Conservation (phyloP, 2,113 vertebrate species). For the Tichodroma muraria region DNA sequence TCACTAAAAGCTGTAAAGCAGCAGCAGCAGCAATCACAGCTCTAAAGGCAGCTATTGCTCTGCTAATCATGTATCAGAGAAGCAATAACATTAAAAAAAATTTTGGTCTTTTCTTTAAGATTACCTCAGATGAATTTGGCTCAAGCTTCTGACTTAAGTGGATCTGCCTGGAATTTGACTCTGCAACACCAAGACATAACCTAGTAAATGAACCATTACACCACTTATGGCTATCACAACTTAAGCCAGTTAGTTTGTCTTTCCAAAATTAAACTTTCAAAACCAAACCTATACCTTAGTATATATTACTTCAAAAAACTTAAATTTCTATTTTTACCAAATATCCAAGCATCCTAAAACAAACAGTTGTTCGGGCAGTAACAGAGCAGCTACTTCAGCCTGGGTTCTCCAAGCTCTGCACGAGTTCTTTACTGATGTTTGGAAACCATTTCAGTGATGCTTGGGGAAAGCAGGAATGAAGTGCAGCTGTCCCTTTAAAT, state of each 20-base stretch:
- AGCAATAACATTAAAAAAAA: conserved; percentile 31
- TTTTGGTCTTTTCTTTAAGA: conserved; percentile 37
- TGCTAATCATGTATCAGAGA: conserved; percentile 32
- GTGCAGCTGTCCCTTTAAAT: not conserved
- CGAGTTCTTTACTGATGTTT: not conserved
- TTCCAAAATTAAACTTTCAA: conserved; percentile 37
- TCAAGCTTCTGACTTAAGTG: conserved; percentile 71
- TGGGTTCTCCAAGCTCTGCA: not conserved
- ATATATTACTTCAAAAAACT: not conserved
- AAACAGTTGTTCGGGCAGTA: not conserved
- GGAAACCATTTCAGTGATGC: not conserved
- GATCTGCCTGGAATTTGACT: conserved; percentile 63
- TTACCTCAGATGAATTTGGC: conserved; percentile 73
- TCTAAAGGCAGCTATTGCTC: conserved; percentile 30
- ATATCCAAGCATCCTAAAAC: not conserved
- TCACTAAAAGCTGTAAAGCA: conserved; percentile 40
- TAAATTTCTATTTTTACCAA: not conserved
- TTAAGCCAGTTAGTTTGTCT: conserved; percentile 40
- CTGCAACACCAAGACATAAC: conserved; percentile 65
- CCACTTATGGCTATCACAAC: conserved; percentile 31
- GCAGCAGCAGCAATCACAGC: conserved; percentile 36
- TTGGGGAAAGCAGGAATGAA: not conserved
- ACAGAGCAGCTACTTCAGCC: not conserved
- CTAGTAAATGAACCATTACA: conserved; percentile 55
- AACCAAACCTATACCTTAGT: not conserved